Evolutionary conservation across 2,113 vertebrate genomes (phyloP).

Genomic region (Caranx ignobilis): DNA sequence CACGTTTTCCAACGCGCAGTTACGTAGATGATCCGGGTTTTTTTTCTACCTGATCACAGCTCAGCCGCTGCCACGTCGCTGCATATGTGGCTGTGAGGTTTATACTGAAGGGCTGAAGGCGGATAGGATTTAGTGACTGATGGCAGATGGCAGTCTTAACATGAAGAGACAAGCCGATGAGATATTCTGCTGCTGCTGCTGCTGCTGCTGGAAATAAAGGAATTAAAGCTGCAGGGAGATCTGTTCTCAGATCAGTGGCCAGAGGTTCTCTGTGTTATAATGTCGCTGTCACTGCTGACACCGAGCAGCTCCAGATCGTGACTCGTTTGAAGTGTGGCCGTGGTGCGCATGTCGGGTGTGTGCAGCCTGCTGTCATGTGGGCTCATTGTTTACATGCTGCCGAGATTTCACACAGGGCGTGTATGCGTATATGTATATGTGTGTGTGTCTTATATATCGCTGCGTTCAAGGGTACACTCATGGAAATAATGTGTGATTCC

Average conservation of each 20-base stretch:
- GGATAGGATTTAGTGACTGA: slow-evolving; percentile 69
- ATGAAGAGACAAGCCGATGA: slow-evolving; percentile 56
- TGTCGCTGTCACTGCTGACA: slow-evolving; percentile 10
- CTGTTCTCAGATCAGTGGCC: background rate
- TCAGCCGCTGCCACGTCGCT: slow-evolving; percentile 17
- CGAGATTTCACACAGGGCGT: slow-evolving; percentile 64
- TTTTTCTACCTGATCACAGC: slow-evolving; percentile 33
- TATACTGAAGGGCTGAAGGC: slow-evolving; percentile 38
- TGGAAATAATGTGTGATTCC: background rate
- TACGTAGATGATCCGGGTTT: background rate
- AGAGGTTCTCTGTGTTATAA: slow-evolving; percentile 11
- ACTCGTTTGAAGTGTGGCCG: slow-evolving; percentile 65
- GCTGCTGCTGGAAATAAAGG: slow-evolving; percentile 43
- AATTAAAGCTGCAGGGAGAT: slow-evolving; percentile 8
- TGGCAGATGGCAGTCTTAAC: slow-evolving; percentile 77
- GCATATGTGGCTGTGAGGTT: slow-evolving; percentile 12
- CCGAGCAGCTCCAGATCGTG: slow-evolving; percentile 65
- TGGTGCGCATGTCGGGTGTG: slow-evolving; percentile 71
- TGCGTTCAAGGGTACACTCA: background rate
- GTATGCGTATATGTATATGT: slow-evolving; percentile 17
- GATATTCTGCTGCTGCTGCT: slow-evolving; percentile 14
- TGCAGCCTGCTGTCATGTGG: slow-evolving; percentile 78
- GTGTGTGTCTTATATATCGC: slow-evolving; percentile 15
- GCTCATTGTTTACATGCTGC: slow-evolving; percentile 82
- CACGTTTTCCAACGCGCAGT: slow-evolving; percentile 19